These are phyloP conservation scores for Oryctolagus cuniculus DNA, from an alignment of 2,113 vertebrate species.

Conservation along the genomic window DNA sequence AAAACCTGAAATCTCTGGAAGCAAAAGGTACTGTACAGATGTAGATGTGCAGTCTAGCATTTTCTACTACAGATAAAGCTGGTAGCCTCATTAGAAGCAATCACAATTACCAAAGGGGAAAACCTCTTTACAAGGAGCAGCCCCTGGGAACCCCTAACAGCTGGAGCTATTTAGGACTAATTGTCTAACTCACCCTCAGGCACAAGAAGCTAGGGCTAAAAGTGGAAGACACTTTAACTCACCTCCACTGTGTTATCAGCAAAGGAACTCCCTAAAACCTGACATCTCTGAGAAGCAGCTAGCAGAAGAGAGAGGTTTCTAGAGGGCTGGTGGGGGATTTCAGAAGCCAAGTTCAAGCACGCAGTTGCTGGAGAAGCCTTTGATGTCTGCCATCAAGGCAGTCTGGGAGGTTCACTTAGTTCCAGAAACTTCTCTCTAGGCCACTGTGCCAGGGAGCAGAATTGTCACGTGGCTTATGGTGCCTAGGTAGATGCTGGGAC, in stretches of 20 bases:
- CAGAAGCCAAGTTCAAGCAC: background rate
- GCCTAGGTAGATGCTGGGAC: background rate
- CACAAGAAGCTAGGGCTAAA: constrained; percentile 52
- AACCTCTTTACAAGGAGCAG: constrained; percentile 17
- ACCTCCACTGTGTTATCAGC: constrained; percentile 59
- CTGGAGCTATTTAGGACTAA: constrained; percentile 64
- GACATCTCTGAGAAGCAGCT: background rate
- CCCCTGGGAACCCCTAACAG: constrained; percentile 61
- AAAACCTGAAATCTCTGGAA: constrained; percentile 25
- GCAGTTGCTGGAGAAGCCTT: background rate
- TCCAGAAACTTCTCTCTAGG: constrained; percentile 2
- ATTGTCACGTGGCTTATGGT: background rate
- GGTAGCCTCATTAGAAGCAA: constrained; percentile 67
- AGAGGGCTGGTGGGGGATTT: background rate
- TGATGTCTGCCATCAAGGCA: constrained; percentile 17
- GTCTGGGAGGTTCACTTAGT: background rate
- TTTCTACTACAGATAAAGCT: constrained; percentile 52
- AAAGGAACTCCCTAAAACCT: constrained; percentile 30
- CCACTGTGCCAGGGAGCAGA: constrained; percentile 1
- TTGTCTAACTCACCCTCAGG: constrained; percentile 51
- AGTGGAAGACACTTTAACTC: constrained; percentile 48
- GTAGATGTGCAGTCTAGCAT: background rate
- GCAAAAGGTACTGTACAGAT: constrained; percentile 24
- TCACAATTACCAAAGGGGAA: constrained; percentile 64
- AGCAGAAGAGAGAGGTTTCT: background rate